Evolutionary conservation across 2,888 invertebrate genomes (phyloP), one percentile per base, ranked within the genome.

Genomic region (Brachypalpus laphriformis): DNA sequence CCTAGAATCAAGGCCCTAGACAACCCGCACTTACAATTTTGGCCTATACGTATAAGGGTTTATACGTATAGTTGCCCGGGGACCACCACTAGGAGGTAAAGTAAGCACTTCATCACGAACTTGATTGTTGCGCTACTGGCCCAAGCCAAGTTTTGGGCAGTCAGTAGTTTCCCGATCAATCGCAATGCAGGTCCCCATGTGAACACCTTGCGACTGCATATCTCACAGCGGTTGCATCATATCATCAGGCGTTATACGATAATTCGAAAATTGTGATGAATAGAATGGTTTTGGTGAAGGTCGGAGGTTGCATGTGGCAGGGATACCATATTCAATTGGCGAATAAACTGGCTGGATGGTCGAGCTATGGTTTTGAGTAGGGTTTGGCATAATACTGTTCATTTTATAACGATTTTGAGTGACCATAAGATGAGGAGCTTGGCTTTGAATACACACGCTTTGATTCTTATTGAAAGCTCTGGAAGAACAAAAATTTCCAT

Each of bases 161-260:
- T n/a, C n/a, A n/a, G n/a, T n/a, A n/a, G n/a, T n/a, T n/a, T n/a
- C n/a, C n/a, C n/a, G n/a, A n/a, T n/a, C n/a, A n/a, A n/a, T n/a
- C n/a, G n/a, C n/a, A n/a, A n/a, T n/a, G n/a, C n/a, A n/a, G n/a
- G n/a, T n/a, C n/a, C n/a, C n/a, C n/a, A n/a, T n/a, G n/a, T n/a
- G 83, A 3, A 40, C 8, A 6, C 34, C 47, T 8, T 78, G 47
- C 0, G 78, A 16, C n/a, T 77, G 76, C 25, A 57, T 2, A 16
- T 80, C 75, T 75, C 80, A 81, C 49, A 49, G 16, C 37, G 71
- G 66, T 40, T 68, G 72, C 40, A 74, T 68, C 34, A 74, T 8
- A 7, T 85, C 81, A 0, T 65, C 74, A n/a, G 70, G 6, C 51
- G 66, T 65, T 20, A 28, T 42, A 18, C 82, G 63, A 40, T 82